phyloP scores from a whole-genome alignment of 1,140 invertebrate species.

The Adelges cooleyi region DNA sequence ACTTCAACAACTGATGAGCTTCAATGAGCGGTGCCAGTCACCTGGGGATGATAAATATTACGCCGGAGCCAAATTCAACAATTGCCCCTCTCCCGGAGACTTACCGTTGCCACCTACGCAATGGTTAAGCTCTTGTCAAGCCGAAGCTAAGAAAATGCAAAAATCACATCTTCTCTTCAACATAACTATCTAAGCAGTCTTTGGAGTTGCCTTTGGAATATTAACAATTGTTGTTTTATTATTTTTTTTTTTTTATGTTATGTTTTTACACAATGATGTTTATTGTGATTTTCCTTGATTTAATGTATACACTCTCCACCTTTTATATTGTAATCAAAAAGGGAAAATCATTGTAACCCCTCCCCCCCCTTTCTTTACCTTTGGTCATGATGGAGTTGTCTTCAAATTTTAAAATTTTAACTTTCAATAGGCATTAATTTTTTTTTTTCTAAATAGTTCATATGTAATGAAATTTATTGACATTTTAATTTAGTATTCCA shows the following conservation, averaged over 20 bases:
- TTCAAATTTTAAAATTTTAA: neutral
- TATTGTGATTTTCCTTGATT: constrained; percentile 4
- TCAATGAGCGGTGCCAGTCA: neutral
- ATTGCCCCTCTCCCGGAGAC: constrained; percentile 9
- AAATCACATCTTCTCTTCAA: constrained; percentile 5
- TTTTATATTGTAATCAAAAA: neutral
- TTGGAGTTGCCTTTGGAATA: neutral
- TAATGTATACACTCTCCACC: neutral
- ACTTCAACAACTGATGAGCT: constrained; percentile 12
- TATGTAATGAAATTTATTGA: neutral
- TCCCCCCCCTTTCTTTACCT: neutral
- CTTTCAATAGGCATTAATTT: neutral
- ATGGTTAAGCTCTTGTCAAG: constrained; percentile 15
- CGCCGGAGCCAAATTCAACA: constrained; percentile 20
- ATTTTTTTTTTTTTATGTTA: neutral
- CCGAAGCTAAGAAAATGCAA: constrained; percentile 1
- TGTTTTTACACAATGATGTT: neutral
- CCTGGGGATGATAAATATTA: constrained; percentile 16
- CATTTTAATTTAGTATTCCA: neutral
- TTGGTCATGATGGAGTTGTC: neutral
- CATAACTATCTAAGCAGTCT: constrained; percentile 7
- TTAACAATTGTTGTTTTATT: constrained; percentile 1
- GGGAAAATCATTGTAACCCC: neutral
- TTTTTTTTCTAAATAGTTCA: no score
- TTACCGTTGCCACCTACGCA: constrained; percentile 18